Base-by-base conservation (phyloP, 1,140 invertebrate genomes). In the Drosophila navojoa region DNA sequence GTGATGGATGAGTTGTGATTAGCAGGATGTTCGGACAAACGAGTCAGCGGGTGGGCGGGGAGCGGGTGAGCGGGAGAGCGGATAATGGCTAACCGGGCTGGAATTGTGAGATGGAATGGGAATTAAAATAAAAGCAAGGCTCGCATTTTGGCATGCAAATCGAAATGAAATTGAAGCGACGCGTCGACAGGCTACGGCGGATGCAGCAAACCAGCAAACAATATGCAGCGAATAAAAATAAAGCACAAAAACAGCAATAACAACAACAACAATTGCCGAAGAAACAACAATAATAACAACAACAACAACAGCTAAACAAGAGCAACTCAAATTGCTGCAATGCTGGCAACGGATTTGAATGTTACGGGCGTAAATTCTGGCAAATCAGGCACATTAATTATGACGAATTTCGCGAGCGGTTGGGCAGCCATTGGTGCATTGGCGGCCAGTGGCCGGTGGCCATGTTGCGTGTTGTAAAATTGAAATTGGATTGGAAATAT, bases 381-480 rank as follows among this genome's bases (percentile, higher is more conserved):
- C 67, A 87, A 86, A 87, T 86, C 81, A 81, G 79, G 78, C 81
- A 78, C 82, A 86, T 86, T 86, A 86, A 86, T 86, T 87, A 86
- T 86, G 81, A 79, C 70, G 62, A 81, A 85, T 84, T 73, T 67
- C 29, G 60, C 63, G 22, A 45, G 22, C n/a, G n/a, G 13, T 5
- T 49, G 4, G 16, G 61, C 35, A 19, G 13, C 11, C 38, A 22
- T 22, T 45, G 13, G 38, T 42, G 47, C 25, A 42, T 13, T 44
- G 67, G 44, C 7, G 70, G 70, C 64, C 55, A 55, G 32, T 52
- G 38, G 63, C 64, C 59, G 42, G 63, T 68, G 70, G 70, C 64
- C 55, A 61, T 74, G 71, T 74, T 69, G 71, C 66, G 64, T 81
- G 70, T 61, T 77, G 71, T 75, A 85, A 86, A 86, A 86, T 87